phyloP scores from a whole-genome alignment of 2,113 vertebrate species.

The Laticauda laticaudata region DNA sequence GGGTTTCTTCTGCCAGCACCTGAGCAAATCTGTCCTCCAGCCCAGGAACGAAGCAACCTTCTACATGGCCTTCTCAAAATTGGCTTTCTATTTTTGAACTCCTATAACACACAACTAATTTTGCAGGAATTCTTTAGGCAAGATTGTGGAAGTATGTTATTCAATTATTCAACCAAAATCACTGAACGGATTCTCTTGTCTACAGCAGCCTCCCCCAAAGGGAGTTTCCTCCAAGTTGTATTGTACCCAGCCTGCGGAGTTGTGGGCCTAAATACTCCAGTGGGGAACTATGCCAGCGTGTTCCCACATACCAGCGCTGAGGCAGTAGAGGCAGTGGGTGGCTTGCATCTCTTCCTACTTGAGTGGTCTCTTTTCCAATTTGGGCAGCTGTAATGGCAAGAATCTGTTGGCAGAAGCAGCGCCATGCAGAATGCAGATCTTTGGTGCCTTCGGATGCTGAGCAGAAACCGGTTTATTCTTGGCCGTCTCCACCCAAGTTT shows the following conservation, averaged over 20 bases:
- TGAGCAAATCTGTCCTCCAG: not conserved
- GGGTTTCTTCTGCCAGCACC: not conserved
- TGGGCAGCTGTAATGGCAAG: not conserved
- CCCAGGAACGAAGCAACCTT: not conserved
- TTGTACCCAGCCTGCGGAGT: not conserved
- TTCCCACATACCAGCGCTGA: not conserved
- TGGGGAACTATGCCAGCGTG: not conserved
- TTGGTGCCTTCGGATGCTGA: not conserved
- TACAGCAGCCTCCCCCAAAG: not conserved
- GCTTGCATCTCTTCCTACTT: not conserved
- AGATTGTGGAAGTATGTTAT: not conserved
- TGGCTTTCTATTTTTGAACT: not conserved
- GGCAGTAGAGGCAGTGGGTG: not conserved
- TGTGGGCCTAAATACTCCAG: not conserved
- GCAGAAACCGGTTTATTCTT: not conserved
- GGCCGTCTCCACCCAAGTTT: not conserved
- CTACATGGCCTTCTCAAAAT: not conserved
- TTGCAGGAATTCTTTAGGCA: not conserved
- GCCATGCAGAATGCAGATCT: not conserved
- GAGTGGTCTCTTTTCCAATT: not conserved
- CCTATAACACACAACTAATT: not conserved
- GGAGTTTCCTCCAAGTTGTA: not conserved
- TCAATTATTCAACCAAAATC: not conserved
- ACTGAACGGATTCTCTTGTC: not conserved
- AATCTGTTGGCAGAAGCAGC: not conserved